phyloP scores from a whole-genome alignment of 2,113 vertebrate species.

The Engraulis encrasicolus region DNA sequence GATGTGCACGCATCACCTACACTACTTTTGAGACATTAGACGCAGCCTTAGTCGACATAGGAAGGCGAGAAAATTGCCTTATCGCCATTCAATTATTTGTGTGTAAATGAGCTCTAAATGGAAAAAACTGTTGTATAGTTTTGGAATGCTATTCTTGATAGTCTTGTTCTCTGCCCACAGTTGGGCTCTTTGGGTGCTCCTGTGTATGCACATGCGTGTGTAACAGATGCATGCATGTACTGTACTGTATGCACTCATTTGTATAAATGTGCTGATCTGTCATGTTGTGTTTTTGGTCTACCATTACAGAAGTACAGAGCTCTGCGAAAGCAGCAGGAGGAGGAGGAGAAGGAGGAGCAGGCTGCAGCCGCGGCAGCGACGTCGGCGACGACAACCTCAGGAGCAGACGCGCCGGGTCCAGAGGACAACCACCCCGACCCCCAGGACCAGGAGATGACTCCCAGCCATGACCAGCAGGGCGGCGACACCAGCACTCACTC shows the following conservation, averaged over 20 bases:
- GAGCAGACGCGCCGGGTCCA: background rate
- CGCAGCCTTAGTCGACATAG: too few relatives aligned
- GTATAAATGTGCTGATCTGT: background rate
- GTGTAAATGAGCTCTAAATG: too few relatives aligned
- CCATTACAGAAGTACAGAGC: conserved; percentile 63
- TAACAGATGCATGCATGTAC: too few relatives aligned
- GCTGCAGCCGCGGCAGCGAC: conserved; percentile 24
- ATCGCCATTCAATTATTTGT: too few relatives aligned
- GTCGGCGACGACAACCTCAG: too few relatives aligned
- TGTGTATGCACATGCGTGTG: background rate
- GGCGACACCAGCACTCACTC: conserved; percentile 13
- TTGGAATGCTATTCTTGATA: too few relatives aligned
- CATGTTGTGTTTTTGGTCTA: background rate
- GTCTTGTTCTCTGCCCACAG: too few relatives aligned
- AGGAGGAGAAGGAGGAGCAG: conserved; percentile 55
- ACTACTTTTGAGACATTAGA: too few relatives aligned
- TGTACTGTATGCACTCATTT: background rate
- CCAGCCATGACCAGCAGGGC: background rate
- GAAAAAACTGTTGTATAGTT: too few relatives aligned
- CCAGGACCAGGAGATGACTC: background rate
- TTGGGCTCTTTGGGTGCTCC: too few relatives aligned
- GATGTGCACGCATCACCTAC: too few relatives aligned
- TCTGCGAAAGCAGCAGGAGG: conserved; percentile 51
- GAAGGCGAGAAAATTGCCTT: too few relatives aligned
- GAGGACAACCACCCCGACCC: background rate